Percentiles rank a stretch among this genome's conserved stretches.
These are phyloP conservation scores for Octodon degus DNA, from an alignment of 2,113 vertebrate genomes.

Conservation along the genomic window DNA sequence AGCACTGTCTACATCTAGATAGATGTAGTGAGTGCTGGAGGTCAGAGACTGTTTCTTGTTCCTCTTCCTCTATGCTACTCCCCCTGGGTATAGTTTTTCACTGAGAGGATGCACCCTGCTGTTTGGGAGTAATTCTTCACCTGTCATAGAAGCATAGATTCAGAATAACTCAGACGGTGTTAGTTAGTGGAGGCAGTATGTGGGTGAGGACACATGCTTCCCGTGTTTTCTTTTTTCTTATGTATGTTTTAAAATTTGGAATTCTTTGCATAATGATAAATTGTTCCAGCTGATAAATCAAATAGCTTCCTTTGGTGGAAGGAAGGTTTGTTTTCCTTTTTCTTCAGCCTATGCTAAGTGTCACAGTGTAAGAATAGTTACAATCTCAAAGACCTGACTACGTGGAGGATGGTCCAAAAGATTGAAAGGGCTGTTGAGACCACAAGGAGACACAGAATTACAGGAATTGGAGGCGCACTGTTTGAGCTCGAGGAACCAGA, in stretches of 20 bases:
- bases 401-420: no score
- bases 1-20: neutral
- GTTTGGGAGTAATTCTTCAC: neutral
- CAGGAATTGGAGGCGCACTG: neutral
- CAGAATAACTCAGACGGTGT: neutral
- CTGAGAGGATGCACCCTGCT: neutral
- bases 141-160: neutral
- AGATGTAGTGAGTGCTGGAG: neutral
- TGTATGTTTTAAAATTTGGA: neutral
- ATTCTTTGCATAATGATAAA: slow-evolving; percentile 42
- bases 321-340: neutral
- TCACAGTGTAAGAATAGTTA: neutral
- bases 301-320: neutral
- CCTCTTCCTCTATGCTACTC: neutral
- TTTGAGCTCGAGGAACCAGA: neutral
- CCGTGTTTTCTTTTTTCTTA: neutral
- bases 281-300: neutral
- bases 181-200: neutral
- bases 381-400: neutral
- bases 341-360: neutral
- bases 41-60: neutral
- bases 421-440: neutral
- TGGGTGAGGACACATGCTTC: neutral
- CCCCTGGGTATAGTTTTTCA: neutral
- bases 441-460: neutral